Conservation (phyloP, 1,140 invertebrate genomes). For the Pachypsylla venusta region DNA sequence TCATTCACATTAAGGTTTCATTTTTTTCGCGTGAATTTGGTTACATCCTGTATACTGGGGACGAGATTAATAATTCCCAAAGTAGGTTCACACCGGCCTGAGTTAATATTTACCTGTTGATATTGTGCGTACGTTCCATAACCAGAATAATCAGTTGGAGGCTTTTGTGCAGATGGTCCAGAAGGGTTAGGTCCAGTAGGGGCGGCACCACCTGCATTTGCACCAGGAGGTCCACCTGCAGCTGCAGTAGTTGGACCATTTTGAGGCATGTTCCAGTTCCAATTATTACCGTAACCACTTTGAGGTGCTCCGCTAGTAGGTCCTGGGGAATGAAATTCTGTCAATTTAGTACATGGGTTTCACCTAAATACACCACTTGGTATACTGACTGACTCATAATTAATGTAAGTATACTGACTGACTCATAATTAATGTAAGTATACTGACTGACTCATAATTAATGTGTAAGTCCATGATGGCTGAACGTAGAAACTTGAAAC, state of each 20-base stretch:
- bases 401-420: no score
- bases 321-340: slow-evolving; percentile 27
- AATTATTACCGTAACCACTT: slow-evolving; percentile 38
- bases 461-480: no score
- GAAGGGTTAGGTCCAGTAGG: slow-evolving; percentile 36
- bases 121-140: slow-evolving; percentile 38
- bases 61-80: no score
- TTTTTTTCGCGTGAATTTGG: no score
- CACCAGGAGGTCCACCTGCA: slow-evolving; percentile 36
- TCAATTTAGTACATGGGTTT: no score
- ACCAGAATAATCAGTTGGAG: slow-evolving; percentile 33
- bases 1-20: no score
- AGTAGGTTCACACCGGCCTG: neutral
- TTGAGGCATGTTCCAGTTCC: slow-evolving; percentile 43
- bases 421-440: no score
- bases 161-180: slow-evolving; percentile 33
- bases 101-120: slow-evolving; percentile 28
- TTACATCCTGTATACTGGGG: no score
- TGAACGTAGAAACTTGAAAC: no score
- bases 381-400: no score
- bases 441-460: no score
- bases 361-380: no score
- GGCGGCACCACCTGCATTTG: slow-evolving; percentile 37
- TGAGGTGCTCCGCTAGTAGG: slow-evolving; percentile 35
- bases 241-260: slow-evolving; percentile 38